A percentile compares a stretch with the other conserved stretches of the same genome.
These are phyloP conservation scores for Sphyrna mokarran DNA, from an alignment of 2,113 vertebrate genomes.

Conservation along the genomic window DNA sequence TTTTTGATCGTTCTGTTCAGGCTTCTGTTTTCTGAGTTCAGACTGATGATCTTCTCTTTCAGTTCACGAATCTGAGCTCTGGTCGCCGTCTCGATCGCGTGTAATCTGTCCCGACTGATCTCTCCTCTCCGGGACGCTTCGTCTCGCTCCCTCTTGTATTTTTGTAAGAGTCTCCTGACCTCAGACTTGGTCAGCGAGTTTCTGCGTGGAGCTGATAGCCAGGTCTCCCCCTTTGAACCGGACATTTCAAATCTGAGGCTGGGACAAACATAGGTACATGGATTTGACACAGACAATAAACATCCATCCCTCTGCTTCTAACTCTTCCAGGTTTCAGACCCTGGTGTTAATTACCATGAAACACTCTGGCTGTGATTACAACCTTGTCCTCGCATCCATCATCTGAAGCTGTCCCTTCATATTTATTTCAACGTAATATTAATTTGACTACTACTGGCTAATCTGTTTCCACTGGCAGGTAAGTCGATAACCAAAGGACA, in stretches of 20 bases:
- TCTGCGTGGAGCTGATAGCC: not conserved
- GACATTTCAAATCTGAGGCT: conserved; percentile 12
- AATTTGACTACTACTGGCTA: not conserved
- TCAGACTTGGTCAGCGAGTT: conserved; percentile 54
- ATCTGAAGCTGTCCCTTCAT: not conserved
- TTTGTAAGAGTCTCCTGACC: conserved; percentile 61
- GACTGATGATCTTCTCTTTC: conserved; percentile 60
- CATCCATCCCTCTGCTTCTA: not conserved
- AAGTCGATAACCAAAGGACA: not conserved
- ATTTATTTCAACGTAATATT: not conserved
- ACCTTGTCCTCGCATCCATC: not conserved
- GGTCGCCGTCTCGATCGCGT: conserved; percentile 53
- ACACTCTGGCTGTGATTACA: not conserved
- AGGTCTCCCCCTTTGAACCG: not conserved
- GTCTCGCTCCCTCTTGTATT: conserved; percentile 63
- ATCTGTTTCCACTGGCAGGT: not conserved
- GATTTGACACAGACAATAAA: not conserved
- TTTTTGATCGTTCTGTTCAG: conserved; percentile 60
- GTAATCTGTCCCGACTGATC: conserved; percentile 56
- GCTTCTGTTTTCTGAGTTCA: conserved; percentile 58
- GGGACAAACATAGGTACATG: not conserved
- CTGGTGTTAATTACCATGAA: not conserved
- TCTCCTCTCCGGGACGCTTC: conserved; percentile 60
- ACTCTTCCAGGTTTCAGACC: not conserved
- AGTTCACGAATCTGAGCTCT: conserved; percentile 54